Percentiles rank a stretch among this genome's conserved stretches.
These are phyloP conservation scores for Cyanoderma ruficeps DNA, from an alignment of 2,113 vertebrate species.

Conservation along the genomic window DNA sequence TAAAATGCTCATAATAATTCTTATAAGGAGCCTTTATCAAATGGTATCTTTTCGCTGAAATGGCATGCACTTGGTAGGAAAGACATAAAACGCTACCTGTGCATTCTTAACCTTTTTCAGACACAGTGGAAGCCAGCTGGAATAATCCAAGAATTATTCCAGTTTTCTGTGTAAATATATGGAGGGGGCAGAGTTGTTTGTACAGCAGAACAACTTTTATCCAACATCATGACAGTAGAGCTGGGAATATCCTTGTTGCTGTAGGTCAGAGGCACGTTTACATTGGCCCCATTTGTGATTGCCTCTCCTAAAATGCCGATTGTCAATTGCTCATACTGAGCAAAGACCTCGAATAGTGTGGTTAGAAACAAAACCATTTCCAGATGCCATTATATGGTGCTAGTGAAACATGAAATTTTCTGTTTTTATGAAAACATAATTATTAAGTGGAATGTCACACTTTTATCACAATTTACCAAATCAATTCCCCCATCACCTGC, in stretches of 20 bases:
- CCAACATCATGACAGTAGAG: not conserved
- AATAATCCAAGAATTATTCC: not conserved
- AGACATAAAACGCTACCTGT: not conserved
- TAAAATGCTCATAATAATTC: constrained; percentile 47
- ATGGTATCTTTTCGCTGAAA: not conserved
- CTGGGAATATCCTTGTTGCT: not conserved
- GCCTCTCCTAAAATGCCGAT: not conserved
- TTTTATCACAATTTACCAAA: not conserved
- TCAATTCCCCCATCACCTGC: not conserved
- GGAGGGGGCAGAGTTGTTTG: not conserved
- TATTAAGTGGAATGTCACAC: constrained; percentile 1
- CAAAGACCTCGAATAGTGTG: not conserved
- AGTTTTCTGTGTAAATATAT: not conserved
- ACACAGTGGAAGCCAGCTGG: not conserved
- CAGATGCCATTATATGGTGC: not conserved
- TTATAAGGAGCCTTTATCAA: constrained; percentile 24
- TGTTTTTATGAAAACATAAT: not conserved
- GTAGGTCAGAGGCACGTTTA: not conserved
- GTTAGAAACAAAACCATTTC: not conserved
- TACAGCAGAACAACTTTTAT: not conserved
- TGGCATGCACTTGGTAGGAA: not conserved
- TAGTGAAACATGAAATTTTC: not conserved
- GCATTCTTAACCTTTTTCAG: not conserved
- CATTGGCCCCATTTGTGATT: not conserved
- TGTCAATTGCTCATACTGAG: not conserved